These are phyloP conservation scores for Bombus turneri DNA, from an alignment of 1,140 invertebrate species.

Conservation along the genomic window DNA sequence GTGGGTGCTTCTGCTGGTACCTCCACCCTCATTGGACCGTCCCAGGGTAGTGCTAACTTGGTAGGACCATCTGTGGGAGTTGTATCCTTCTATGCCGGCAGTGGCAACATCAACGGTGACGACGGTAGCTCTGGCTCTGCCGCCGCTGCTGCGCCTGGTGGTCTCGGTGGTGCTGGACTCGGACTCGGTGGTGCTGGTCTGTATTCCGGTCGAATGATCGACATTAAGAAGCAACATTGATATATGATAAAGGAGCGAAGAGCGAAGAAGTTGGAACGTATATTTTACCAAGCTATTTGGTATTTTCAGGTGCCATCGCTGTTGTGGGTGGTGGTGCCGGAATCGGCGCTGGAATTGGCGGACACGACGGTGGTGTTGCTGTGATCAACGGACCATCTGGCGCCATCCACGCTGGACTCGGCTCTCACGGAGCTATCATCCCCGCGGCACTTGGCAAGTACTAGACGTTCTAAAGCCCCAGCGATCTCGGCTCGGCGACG, in stretches of 20 bases:
- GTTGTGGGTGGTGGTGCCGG: constrained; percentile 79
- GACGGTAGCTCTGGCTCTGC: constrained; percentile 81
- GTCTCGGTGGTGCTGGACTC: constrained; percentile 63
- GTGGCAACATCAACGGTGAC: constrained; percentile 82
- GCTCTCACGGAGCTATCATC: constrained; percentile 83
- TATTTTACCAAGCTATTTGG: not conserved
- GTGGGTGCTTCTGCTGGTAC: constrained; percentile 80
- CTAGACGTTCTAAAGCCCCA: constrained; percentile 80
- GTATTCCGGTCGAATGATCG: not conserved
- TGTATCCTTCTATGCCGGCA: constrained; percentile 80
- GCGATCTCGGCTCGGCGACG: constrained; percentile 83
- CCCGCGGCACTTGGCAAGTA: constrained; percentile 79
- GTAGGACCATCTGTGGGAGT: constrained; percentile 81
- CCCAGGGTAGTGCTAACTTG: constrained; percentile 80
- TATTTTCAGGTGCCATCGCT: constrained; percentile 79
- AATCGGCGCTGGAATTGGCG: constrained; percentile 79
- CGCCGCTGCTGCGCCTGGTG: constrained; percentile 79
- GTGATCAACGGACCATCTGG: constrained; percentile 83
- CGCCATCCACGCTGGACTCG: constrained; percentile 82
- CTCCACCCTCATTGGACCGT: constrained; percentile 79
- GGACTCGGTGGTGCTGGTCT: constrained; percentile 41
- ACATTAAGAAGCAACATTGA: not conserved
- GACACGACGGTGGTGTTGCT: constrained; percentile 82
- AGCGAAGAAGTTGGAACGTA: not conserved
- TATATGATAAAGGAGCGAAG: no score